Base-by-base conservation (phyloP, 2,797 vertebrate species). In the Scolopax rusticola region DNA sequence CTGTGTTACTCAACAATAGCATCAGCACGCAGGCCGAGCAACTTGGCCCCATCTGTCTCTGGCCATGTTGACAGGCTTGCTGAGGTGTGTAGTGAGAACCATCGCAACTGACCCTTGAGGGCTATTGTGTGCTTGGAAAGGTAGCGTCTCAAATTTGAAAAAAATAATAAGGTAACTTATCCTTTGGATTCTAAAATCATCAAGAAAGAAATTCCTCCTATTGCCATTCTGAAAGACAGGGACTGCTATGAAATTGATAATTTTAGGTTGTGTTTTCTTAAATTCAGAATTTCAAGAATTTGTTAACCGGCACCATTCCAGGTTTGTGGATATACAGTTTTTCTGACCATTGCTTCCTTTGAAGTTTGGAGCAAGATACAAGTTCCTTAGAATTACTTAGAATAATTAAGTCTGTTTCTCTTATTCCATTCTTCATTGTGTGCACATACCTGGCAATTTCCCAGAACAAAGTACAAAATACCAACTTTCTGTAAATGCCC, bases 401-500 rank as follows among this genome's bases (percentile, higher is more conserved):
- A 76, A 28, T 53, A 47, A 59, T 36, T n/a, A 23, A 45, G 43
- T 47, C 19, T 20, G 32, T 78, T 63, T 70, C 71, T 64, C 13
- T 48, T 45, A 61, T 94, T 92, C 30, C 23, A 3, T 87, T 95
- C 64, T 92, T 90, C 18, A 9, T 54, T 75, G 51, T 79, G 6
- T 69, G 24, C 61, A 67, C 40, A 32, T 33, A 79, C 41, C 81
- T 97, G 91, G 87, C 87, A 63, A 23, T 79, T 93, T 94, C 84
- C 87, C 87, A 89, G 50, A 89, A 84, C 28, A 81, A 94, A 80
- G 43, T 73, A 75, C 74, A 93, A 88, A 94, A 81, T 87, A 80
- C 14, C 33, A 61, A 16, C 76, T 97, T 96, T 93, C 59, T 93
- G 67, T 71, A 95, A 94, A 96, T 87, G 75, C 54, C 63, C 48